A percentile compares a stretch with the other conserved stretches of the same genome.
Evolutionary conservation across 2,113 vertebrate species (phyloP).

Genomic region (Ciconia stormi): DNA sequence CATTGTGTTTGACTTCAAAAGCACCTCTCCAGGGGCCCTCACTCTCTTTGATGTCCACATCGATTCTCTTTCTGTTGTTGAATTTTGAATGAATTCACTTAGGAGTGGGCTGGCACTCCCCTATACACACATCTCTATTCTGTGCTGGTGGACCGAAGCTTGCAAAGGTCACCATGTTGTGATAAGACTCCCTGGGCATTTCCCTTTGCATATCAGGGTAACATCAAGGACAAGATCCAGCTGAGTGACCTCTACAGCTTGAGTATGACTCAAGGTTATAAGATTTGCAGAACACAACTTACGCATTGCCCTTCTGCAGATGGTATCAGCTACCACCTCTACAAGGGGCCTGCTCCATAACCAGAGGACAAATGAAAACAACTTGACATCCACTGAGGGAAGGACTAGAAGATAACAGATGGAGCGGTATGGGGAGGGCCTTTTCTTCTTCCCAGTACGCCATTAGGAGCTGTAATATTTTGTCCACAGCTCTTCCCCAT

Average conservation of each 20-base stretch:
- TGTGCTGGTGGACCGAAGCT: background rate
- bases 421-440: background rate
- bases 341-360: background rate
- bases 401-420: background rate
- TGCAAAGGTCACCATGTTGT: background rate
- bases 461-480: background rate
- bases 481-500: background rate
- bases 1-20: background rate
- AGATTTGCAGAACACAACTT: background rate
- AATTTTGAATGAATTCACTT: conserved; percentile 1
- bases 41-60: background rate
- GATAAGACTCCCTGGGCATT: background rate
- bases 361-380: background rate
- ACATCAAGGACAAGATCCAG: background rate
- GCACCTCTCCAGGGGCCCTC: background rate
- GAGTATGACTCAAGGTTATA: background rate
- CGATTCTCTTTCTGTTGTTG: background rate
- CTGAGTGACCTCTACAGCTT: background rate
- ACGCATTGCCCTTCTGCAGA: background rate
- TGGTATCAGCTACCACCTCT: background rate
- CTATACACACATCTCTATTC: background rate
- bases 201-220: background rate
- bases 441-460: background rate
- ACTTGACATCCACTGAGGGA: background rate
- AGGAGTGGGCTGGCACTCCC: background rate